Evolutionary conservation across 1,140 invertebrate species (phyloP).

Genomic region (Elysia chlorotica): DNA sequence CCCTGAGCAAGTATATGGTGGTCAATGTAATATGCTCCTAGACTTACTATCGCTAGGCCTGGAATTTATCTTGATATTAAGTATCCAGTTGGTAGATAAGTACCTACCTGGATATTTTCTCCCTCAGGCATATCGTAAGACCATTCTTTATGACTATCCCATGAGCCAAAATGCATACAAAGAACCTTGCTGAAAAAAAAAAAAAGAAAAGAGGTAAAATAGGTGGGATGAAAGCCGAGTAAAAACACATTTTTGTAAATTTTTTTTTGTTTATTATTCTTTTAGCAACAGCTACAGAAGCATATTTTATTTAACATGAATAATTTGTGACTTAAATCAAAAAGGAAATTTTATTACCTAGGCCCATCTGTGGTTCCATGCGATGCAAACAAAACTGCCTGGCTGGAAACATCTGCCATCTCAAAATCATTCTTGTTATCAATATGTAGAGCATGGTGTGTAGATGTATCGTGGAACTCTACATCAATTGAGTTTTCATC

Average conservation of each 20-base stretch:
- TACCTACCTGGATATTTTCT: constrained; percentile 70
- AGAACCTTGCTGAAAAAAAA: constrained; percentile 70
- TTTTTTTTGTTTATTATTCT: too few relatives aligned
- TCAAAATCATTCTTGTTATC: constrained; percentile 77
- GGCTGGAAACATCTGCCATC: constrained; percentile 81
- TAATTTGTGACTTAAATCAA: too few relatives aligned
- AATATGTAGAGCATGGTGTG: constrained; percentile 89
- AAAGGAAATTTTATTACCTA: constrained; percentile 65
- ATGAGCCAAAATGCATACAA: constrained; percentile 76
- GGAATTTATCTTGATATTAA: too few relatives aligned
- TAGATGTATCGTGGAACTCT: constrained; percentile 90
- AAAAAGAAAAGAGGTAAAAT: too few relatives aligned
- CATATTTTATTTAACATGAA: too few relatives aligned
- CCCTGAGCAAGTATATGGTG: too few relatives aligned
- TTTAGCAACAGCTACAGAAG: too few relatives aligned
- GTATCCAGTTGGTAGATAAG: too few relatives aligned
- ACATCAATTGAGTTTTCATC: constrained; percentile 80
- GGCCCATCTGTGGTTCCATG: constrained; percentile 64
- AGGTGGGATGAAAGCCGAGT: too few relatives aligned
- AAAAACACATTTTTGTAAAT: too few relatives aligned
- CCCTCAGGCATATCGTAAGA: constrained; percentile 73
- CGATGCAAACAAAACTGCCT: constrained; percentile 81
- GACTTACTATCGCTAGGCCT: too few relatives aligned
- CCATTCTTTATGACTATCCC: constrained; percentile 89
- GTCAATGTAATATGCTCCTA: too few relatives aligned